Conservation (phyloP, 2,797 vertebrate species). For the Anas georgica region DNA sequence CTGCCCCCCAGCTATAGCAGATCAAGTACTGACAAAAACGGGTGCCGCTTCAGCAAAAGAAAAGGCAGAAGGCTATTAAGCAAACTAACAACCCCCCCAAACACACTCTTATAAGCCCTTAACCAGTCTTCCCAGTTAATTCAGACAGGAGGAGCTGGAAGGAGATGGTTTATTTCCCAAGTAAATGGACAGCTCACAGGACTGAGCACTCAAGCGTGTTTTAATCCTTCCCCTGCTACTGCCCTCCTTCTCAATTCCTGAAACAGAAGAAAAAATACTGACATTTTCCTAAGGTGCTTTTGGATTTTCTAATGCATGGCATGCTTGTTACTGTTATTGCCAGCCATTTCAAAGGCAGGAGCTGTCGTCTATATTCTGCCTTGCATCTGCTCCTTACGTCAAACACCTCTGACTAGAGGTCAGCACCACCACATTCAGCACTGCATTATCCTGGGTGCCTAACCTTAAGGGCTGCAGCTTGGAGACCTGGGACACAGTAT, state of each 20-base stretch:
- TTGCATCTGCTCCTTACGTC: not conserved
- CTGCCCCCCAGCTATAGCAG: conserved; percentile 15
- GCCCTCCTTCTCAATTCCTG: not conserved
- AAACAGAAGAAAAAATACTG: not conserved
- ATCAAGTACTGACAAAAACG: conserved; percentile 18
- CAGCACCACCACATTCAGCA: not conserved
- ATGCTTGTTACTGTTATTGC: not conserved
- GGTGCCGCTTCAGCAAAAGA: not conserved
- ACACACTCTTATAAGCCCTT: not conserved
- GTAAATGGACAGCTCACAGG: not conserved
- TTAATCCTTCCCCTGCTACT: not conserved
- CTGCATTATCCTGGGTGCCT: not conserved
- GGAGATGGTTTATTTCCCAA: not conserved
- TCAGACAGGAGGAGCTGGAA: not conserved
- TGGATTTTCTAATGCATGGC: not conserved
- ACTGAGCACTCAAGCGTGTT: not conserved
- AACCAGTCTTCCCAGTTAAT: not conserved
- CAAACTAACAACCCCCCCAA: not conserved
- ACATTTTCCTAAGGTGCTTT: not conserved
- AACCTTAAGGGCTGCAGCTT: not conserved
- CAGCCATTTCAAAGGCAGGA: not conserved
- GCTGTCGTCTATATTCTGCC: not conserved
- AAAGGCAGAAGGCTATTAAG: not conserved
- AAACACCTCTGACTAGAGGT: not conserved
- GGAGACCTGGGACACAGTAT: not conserved